Evolutionary conservation across 2,797 vertebrate genomes (phyloP).

Genomic region (Phalanger gymnotis): DNA sequence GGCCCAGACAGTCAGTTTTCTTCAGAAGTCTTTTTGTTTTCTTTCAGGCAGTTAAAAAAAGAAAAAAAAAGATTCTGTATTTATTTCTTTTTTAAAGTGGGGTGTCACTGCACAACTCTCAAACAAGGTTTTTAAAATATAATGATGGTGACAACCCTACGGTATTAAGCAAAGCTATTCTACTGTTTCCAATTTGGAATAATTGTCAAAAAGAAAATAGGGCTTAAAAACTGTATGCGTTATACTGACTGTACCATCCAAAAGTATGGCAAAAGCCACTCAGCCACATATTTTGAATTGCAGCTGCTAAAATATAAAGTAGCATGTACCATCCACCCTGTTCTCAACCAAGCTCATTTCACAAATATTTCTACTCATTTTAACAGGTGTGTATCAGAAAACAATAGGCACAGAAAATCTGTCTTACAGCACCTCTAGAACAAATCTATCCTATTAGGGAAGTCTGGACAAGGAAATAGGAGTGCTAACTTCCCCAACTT

Average conservation of each 20-base stretch:
- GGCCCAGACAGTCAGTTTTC: conserved; percentile 57
- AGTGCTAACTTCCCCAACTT: background rate
- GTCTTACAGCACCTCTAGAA: background rate
- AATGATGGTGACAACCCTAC: conserved; percentile 35
- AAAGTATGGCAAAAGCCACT: conserved; percentile 48
- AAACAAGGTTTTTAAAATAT: conserved; percentile 53
- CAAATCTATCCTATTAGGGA: conserved; percentile 35
- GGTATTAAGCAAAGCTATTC: conserved; percentile 28
- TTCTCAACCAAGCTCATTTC: background rate
- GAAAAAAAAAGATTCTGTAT: conserved; percentile 36
- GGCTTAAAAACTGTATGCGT: conserved; percentile 17
- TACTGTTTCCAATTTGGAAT: conserved; percentile 7
- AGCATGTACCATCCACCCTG: background rate
- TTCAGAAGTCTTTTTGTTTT: conserved; percentile 69
- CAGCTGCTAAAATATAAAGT: background rate
- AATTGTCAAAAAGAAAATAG: conserved; percentile 29
- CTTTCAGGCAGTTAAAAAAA: conserved; percentile 65
- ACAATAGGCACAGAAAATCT: background rate
- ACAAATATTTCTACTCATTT: conserved; percentile 26
- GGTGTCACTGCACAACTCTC: conserved; percentile 30
- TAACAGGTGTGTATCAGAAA: background rate
- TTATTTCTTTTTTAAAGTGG: conserved; percentile 64
- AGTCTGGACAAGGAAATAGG: conserved; percentile 6
- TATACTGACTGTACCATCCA: conserved; percentile 8
- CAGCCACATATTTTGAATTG: conserved; percentile 27